Evolutionary conservation across 2,797 vertebrate genomes (phyloP).

Genomic region (Australoheros facetus): DNA sequence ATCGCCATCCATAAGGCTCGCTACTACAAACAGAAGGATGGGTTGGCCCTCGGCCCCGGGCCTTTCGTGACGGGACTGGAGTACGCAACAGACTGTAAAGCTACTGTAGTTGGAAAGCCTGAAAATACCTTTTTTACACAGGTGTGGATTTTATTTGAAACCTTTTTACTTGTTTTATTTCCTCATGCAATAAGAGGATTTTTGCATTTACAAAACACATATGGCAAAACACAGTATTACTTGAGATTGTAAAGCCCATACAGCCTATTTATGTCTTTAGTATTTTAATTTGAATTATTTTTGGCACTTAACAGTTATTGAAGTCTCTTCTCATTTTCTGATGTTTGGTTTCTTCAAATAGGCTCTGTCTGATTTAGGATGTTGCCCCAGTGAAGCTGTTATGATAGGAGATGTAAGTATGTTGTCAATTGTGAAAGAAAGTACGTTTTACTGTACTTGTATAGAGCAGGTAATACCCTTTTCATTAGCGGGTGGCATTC

Average conservation of each 20-base stretch:
- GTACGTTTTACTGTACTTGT: neutral
- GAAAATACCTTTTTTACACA: slow-evolving; percentile 88
- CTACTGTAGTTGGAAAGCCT: slow-evolving; percentile 93
- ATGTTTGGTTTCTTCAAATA: slow-evolving; percentile 46
- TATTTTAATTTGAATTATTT: neutral
- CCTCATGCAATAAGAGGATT: neutral
- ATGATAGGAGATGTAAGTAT: slow-evolving; percentile 92
- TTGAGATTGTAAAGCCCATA: neutral
- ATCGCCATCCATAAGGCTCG: slow-evolving; percentile 96
- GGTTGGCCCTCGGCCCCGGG: slow-evolving; percentile 93
- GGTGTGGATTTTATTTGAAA: slow-evolving; percentile 41
- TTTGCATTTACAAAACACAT: neutral
- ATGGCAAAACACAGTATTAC: neutral
- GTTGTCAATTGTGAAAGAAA: neutral
- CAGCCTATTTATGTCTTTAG: neutral
- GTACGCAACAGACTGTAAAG: slow-evolving; percentile 86
- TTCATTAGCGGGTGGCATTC: too few species aligned
- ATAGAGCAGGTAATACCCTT: neutral
- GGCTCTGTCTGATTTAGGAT: slow-evolving; percentile 86
- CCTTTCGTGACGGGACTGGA: slow-evolving; percentile 91
- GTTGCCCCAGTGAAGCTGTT: slow-evolving; percentile 85
- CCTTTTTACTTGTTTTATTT: neutral
- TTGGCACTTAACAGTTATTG: neutral
- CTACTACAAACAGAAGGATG: slow-evolving; percentile 92
- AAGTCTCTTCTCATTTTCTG: neutral